Percentiles rank a stretch among this genome's conserved stretches.
Evolutionary conservation across 2,797 vertebrate genomes (phyloP).

Genomic region (Rousettus madagascariensis): DNA sequence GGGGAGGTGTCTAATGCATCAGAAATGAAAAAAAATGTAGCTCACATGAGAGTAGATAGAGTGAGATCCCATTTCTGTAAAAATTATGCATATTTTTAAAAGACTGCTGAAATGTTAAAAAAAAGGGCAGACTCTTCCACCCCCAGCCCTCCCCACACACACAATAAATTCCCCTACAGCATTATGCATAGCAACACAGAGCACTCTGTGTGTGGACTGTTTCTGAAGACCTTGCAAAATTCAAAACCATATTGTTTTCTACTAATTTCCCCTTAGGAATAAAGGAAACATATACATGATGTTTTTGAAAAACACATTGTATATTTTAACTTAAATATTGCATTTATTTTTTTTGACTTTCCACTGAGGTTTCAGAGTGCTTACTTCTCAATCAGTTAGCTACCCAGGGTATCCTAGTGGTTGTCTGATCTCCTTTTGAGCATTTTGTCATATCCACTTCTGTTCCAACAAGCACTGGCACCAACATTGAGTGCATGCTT

Average conservation of each 20-base stretch:
- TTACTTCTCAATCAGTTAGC: background rate
- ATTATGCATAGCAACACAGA: background rate
- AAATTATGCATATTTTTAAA: constrained; percentile 7
- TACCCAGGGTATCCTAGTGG: background rate
- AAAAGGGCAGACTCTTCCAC: background rate
- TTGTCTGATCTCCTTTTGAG: background rate
- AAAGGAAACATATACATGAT: background rate
- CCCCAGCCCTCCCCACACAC: background rate
- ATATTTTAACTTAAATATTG: constrained; percentile 1
- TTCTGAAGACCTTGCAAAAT: constrained; percentile 1
- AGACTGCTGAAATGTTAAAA: background rate
- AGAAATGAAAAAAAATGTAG: background rate
- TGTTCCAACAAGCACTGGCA: background rate
- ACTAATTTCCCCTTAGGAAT: constrained; percentile 9
- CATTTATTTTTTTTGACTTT: background rate
- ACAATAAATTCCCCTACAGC: background rate
- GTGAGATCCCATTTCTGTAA: constrained; percentile 1
- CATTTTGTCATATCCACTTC: background rate
- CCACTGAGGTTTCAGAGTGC: background rate
- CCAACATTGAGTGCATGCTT: background rate
- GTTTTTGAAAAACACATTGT: background rate
- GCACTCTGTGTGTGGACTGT: background rate
- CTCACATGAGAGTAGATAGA: background rate
- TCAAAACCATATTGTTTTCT: constrained; percentile 10
- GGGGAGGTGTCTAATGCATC: background rate